phyloP scores from a whole-genome alignment of 37 sponge, comb jelly and placozoan genomes.

The Hormiphora californensis region DNA sequence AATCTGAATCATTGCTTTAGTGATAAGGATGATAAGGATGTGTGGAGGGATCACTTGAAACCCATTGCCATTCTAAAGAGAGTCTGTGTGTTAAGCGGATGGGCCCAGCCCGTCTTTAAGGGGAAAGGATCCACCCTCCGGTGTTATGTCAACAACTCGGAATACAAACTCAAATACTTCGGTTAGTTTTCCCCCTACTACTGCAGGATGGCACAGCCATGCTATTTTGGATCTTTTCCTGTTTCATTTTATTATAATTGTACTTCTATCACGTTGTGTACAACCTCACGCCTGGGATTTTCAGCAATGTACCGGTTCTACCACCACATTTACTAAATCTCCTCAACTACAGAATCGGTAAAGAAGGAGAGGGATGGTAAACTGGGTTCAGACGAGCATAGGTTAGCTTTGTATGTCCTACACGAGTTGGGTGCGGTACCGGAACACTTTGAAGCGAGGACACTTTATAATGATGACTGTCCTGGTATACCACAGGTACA shows the following conservation, averaged over 20 bases:
- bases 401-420: slow-evolving; percentile 83
- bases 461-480: slow-evolving; percentile 81
- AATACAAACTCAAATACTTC: slow-evolving; percentile 1
- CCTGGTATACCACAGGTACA: slow-evolving; percentile 71
- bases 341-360: background rate
- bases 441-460: slow-evolving; percentile 89
- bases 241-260: too few species aligned
- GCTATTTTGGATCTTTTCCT: too few species aligned
- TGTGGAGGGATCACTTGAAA: slow-evolving; percentile 30
- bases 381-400: slow-evolving; percentile 69
- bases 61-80: slow-evolving; percentile 24
- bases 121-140: background rate
- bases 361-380: background rate
- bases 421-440: slow-evolving; percentile 72
- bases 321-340: too few species aligned
- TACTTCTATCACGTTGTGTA: too few species aligned
- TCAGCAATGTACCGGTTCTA: too few species aligned
- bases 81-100: slow-evolving; percentile 4
- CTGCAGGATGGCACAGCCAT: too few species aligned
- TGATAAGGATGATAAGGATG: background rate
- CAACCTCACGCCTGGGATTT: too few species aligned
- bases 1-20: background rate
- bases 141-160: background rate
- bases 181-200: background rate
- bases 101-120: slow-evolving; percentile 13